Conservation (phyloP, 1,140 invertebrate genomes). For the Spodoptera litura region DNA sequence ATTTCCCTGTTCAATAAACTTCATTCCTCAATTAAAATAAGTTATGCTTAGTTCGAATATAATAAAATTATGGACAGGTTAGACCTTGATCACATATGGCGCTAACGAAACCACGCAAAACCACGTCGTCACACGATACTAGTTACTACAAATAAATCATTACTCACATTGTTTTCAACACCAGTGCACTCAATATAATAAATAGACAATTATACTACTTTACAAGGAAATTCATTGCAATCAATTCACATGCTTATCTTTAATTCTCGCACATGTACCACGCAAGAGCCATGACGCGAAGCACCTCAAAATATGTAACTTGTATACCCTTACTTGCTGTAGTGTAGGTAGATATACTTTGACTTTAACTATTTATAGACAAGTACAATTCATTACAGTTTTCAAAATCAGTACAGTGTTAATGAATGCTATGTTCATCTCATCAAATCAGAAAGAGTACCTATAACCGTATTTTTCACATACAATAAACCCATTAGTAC, state of each 20-base stretch:
- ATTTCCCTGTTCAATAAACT: not conserved
- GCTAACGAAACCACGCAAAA: slow-evolving; percentile 24
- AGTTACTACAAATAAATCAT: slow-evolving; percentile 25
- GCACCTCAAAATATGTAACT: slow-evolving; percentile 50
- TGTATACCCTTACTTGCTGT: slow-evolving; percentile 5
- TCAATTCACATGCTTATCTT: slow-evolving; percentile 42
- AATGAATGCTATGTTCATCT: not conserved
- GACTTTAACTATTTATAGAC: slow-evolving; percentile 29
- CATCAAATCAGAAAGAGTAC: too few species aligned
- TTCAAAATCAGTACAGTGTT: slow-evolving; percentile 22
- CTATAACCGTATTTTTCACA: too few species aligned
- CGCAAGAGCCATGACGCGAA: slow-evolving; percentile 53
- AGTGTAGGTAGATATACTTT: not conserved
- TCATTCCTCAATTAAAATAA: not conserved
- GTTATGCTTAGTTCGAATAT: slow-evolving; percentile 6
- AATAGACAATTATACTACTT: slow-evolving; percentile 58
- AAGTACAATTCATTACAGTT: slow-evolving; percentile 18
- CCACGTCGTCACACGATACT: slow-evolving; percentile 30
- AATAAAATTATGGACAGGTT: slow-evolving; percentile 24
- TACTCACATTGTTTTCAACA: slow-evolving; percentile 45
- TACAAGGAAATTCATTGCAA: slow-evolving; percentile 48
- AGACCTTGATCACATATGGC: slow-evolving; percentile 25
- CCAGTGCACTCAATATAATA: slow-evolving; percentile 53
- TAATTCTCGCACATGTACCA: slow-evolving; percentile 42
- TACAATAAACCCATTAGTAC: too few species aligned